Evolutionary conservation across 2,113 vertebrate species (phyloP).

Genomic region (Vombatus ursinus): DNA sequence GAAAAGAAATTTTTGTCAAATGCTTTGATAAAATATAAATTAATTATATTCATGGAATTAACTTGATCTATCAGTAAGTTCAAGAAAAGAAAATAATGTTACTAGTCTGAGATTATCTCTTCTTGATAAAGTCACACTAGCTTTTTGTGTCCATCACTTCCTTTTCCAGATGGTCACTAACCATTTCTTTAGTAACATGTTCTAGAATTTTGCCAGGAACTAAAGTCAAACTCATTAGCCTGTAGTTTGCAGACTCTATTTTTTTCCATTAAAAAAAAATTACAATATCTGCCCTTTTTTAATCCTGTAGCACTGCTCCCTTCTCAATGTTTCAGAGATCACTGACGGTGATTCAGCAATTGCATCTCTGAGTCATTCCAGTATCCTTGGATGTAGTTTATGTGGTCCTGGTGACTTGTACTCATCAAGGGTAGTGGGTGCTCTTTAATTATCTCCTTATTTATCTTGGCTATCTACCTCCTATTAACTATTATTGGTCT

Average conservation of each 20-base stretch:
- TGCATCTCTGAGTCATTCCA: background rate
- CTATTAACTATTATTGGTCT: background rate
- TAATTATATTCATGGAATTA: background rate
- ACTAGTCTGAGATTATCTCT: background rate
- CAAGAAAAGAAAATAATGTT: background rate
- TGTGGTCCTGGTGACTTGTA: background rate
- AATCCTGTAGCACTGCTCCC: background rate
- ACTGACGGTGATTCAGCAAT: background rate
- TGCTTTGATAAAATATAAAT: background rate
- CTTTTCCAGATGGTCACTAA: background rate
- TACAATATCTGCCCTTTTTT: background rate
- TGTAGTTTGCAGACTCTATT: background rate
- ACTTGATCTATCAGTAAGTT: background rate
- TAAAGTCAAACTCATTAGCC: background rate
- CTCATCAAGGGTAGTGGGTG: background rate
- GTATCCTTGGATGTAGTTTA: background rate
- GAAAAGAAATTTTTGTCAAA: background rate
- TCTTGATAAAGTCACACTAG: background rate
- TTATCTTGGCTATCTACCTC: background rate
- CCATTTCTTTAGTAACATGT: background rate
- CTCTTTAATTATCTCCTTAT: background rate
- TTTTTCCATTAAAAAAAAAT: background rate
- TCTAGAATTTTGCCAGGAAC: background rate
- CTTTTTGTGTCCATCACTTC: background rate
- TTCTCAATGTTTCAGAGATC: background rate